Evolutionary conservation across 2,113 vertebrate genomes (phyloP).

Genomic region (Ornithorhynchus anatinus): DNA sequence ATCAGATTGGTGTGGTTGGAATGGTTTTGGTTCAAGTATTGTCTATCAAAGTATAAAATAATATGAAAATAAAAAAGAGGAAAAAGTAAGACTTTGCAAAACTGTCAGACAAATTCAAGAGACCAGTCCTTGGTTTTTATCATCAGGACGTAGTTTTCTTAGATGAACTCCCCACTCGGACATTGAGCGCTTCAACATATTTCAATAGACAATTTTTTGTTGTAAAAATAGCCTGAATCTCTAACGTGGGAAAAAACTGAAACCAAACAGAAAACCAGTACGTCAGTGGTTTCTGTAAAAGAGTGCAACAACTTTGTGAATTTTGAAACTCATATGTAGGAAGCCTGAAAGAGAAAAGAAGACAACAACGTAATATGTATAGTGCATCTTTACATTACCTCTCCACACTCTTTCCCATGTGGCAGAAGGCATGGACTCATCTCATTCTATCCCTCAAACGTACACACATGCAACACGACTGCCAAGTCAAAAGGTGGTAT

Average conservation of each 20-base stretch:
- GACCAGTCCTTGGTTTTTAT: slow-evolving; percentile 2
- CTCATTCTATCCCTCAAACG: background rate
- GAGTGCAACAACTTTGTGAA: background rate
- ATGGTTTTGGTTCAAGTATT: background rate
- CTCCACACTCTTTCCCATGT: background rate
- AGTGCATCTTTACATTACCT: background rate
- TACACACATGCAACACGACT: background rate
- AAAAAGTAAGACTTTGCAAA: background rate
- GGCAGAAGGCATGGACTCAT: background rate
- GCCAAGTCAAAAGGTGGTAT: background rate
- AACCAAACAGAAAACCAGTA: too few relatives aligned
- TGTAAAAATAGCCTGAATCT: slow-evolving; percentile 6
- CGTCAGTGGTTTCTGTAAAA: background rate
- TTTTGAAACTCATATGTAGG: background rate
- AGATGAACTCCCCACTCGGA: slow-evolving; percentile 8
- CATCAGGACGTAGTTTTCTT: slow-evolving; percentile 27
- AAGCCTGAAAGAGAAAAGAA: background rate
- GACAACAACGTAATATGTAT: background rate
- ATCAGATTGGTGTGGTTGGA: background rate
- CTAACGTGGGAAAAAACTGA: slow-evolving; percentile 10
- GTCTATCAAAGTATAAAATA: background rate
- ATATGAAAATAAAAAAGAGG: background rate
- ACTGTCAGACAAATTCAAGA: background rate
- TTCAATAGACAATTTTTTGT: slow-evolving; percentile 29
- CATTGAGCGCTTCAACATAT: background rate